Percentiles rank a stretch among this genome's conserved stretches.
Evolutionary conservation across 2,113 vertebrate species (phyloP).

Genomic region (Sinocyclocheilus maitianheensis): DNA sequence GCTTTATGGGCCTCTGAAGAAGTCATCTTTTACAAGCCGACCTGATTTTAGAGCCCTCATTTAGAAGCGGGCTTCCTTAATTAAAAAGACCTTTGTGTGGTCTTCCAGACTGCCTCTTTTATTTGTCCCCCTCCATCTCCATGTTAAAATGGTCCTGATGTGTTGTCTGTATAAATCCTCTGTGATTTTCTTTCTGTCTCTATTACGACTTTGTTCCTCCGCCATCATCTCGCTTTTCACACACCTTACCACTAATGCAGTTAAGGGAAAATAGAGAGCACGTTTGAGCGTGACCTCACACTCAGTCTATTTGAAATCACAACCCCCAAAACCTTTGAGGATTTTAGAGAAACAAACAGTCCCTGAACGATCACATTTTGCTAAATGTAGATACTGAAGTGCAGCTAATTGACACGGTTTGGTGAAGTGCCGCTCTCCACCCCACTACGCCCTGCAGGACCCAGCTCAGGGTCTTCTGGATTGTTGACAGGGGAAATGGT

Average conservation of each 20-base stretch:
- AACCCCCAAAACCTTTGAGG: background rate
- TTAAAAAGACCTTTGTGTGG: slow-evolving; percentile 68
- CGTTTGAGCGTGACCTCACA: background rate
- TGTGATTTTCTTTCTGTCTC: background rate
- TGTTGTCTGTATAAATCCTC: slow-evolving; percentile 41
- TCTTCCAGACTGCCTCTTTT: slow-evolving; percentile 50
- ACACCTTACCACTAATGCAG: slow-evolving; percentile 28
- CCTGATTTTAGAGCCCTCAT: slow-evolving; percentile 59
- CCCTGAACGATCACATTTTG: slow-evolving; percentile 23
- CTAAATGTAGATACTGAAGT: slow-evolving; percentile 30
- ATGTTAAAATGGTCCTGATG: slow-evolving; percentile 50
- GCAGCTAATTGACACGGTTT: slow-evolving; percentile 30
- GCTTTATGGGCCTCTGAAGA: slow-evolving; percentile 59
- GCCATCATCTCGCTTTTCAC: slow-evolving; percentile 18
- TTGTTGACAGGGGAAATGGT: slow-evolving; percentile 76
- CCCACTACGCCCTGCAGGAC: slow-evolving; percentile 66
- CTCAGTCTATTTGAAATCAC: slow-evolving; percentile 27
- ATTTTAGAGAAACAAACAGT: slow-evolving; percentile 31
- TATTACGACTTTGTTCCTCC: slow-evolving; percentile 30
- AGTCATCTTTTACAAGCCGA: slow-evolving; percentile 62
- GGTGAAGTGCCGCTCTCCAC: slow-evolving; percentile 65
- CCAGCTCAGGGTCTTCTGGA: slow-evolving; percentile 71
- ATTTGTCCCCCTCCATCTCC: slow-evolving; percentile 52
- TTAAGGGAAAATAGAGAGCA: slow-evolving; percentile 18
- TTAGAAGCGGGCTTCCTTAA: slow-evolving; percentile 66